Conservation (phyloP, 1,140 invertebrate species). For the Drosophila oshimai region DNA sequence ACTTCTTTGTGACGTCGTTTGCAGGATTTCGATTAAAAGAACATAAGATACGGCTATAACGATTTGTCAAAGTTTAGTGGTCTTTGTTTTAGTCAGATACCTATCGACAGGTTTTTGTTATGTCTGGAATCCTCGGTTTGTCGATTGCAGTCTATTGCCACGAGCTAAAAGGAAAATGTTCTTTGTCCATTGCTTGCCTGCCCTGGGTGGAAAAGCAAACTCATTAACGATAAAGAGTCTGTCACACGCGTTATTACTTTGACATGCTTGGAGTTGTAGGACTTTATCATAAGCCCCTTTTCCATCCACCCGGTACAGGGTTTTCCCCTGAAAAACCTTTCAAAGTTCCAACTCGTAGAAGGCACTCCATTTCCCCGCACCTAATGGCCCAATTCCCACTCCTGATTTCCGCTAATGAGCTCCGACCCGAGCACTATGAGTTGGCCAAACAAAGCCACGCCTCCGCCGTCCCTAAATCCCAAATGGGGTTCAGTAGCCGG, state of each 20-base stretch:
- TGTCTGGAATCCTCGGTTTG: slow-evolving; percentile 12
- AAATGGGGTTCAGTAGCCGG: slow-evolving; percentile 37
- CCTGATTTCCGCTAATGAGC: slow-evolving; percentile 51
- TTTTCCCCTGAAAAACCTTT: slow-evolving; percentile 18
- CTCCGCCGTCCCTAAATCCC: background rate
- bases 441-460: slow-evolving; percentile 16
- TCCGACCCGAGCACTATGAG: background rate
- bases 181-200: slow-evolving; percentile 3
- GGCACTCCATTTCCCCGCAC: background rate
- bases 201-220: slow-evolving; percentile 13
- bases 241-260: slow-evolving; percentile 36
- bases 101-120: slow-evolving; percentile 7
- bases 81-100: slow-evolving; percentile 16
- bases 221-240: slow-evolving; percentile 35
- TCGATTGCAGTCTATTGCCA: background rate
- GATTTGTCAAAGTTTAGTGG: slow-evolving; percentile 14
- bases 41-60: background rate
- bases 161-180: background rate
- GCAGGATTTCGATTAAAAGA: background rate
- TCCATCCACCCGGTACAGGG: background rate
- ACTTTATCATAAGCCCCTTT: background rate
- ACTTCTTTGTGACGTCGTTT: background rate
- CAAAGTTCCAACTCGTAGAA: slow-evolving; percentile 3
- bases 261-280: background rate
- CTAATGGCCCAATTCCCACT: slow-evolving; percentile 15